phyloP scores from a whole-genome alignment of 2,888 invertebrate genomes.

The Linyphia triangularis region DNA sequence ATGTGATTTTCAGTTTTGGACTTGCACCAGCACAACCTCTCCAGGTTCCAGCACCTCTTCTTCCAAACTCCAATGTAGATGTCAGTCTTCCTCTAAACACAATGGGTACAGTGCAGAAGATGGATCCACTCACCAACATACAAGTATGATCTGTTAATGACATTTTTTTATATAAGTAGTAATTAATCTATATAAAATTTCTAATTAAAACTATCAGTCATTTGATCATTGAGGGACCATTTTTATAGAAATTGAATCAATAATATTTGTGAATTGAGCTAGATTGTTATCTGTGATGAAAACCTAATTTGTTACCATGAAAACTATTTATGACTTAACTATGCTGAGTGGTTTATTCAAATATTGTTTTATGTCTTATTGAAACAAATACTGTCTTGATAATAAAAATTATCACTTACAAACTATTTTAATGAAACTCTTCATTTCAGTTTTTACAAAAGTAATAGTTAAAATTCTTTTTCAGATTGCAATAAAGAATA shows the following conservation, averaged over 20 bases:
- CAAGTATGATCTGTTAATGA: slow-evolving; percentile 82
- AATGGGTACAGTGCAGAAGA: slow-evolving; percentile 94
- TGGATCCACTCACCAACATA: slow-evolving; percentile 97
- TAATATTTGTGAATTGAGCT: no score
- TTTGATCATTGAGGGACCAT: no score
- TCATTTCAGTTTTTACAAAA: no score
- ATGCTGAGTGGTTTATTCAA: no score
- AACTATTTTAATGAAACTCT: no score
- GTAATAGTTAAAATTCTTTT: background rate
- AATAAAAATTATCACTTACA: no score
- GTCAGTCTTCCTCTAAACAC: slow-evolving; percentile 88
- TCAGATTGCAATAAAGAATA: slow-evolving; percentile 97
- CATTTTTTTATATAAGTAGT: background rate
- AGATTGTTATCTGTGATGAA: no score
- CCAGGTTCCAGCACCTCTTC: slow-evolving; percentile 87
- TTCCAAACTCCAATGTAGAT: slow-evolving; percentile 89
- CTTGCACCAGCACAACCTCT: slow-evolving; percentile 91
- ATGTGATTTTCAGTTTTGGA: slow-evolving; percentile 98
- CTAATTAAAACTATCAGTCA: background rate
- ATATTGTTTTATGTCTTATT: no score
- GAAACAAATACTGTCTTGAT: no score
- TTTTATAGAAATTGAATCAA: no score
- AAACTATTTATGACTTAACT: no score
- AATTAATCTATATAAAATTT: background rate
- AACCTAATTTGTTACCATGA: no score